Conservation (phyloP, 2,888 invertebrate species). For the Apodemia hepburni region DNA sequence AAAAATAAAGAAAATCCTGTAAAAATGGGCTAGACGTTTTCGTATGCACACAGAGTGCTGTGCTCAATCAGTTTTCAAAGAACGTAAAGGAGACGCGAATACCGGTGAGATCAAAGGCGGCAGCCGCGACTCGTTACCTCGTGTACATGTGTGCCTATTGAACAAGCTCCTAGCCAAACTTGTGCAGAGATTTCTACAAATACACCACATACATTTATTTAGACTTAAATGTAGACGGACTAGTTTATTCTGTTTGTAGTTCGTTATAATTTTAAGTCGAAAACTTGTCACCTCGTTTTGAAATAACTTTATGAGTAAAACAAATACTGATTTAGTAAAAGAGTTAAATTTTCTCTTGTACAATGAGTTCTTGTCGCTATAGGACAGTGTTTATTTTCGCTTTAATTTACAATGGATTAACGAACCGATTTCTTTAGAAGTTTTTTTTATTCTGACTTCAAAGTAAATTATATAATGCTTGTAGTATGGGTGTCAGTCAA, state of each 20-base stretch:
- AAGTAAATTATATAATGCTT: too few species aligned
- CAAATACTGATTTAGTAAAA: slow-evolving; percentile 4
- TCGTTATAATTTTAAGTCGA: not conserved
- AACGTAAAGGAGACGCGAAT: slow-evolving; percentile 55
- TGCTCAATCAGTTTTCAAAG: slow-evolving; percentile 75
- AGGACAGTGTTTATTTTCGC: too few species aligned
- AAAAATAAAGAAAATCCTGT: slow-evolving; percentile 53
- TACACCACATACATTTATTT: slow-evolving; percentile 10
- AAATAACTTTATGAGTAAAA: slow-evolving; percentile 1
- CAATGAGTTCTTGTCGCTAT: not conserved
- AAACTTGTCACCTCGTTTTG: not conserved
- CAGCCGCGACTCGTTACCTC: slow-evolving; percentile 46
- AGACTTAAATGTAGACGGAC: slow-evolving; percentile 1
- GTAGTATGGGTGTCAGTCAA: too few species aligned
- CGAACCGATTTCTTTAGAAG: too few species aligned
- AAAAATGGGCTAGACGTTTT: slow-evolving; percentile 54
- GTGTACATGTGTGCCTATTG: slow-evolving; percentile 11
- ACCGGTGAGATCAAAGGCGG: slow-evolving; percentile 59
- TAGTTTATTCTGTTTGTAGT: slow-evolving; percentile 11
- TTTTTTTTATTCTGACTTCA: too few species aligned
- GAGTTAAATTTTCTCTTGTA: not conserved
- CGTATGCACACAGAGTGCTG: slow-evolving; percentile 70
- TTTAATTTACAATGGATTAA: too few species aligned
- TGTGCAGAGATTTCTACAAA: slow-evolving; percentile 4
- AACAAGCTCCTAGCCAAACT: slow-evolving; percentile 14